These are phyloP conservation scores for Pterophyllum scalare DNA, from an alignment of 2,113 vertebrate species.

Conservation along the genomic window DNA sequence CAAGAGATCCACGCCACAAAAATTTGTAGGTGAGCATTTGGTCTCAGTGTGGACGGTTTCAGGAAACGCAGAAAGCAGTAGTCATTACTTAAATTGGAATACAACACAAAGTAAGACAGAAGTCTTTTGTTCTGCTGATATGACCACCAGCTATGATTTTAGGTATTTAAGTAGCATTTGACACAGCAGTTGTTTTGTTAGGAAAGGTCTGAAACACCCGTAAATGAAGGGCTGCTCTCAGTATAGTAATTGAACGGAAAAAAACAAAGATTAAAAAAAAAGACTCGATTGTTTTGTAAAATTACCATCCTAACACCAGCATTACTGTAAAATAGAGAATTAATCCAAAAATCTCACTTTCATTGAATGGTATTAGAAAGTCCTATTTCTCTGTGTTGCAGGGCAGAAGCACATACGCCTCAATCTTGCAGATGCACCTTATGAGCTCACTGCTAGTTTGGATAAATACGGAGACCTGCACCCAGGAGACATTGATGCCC, in stretches of 20 bases:
- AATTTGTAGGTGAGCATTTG: conserved; percentile 92
- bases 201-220: not conserved
- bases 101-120: not conserved
- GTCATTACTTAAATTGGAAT: conserved; percentile 12
- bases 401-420: conserved; percentile 96
- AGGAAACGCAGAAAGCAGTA: conserved; percentile 23
- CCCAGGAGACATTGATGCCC: conserved; percentile 64
- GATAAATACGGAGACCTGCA: conserved; percentile 90
- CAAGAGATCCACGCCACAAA: conserved; percentile 95
- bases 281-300: not conserved
- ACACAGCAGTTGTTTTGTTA: not conserved
- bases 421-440: conserved; percentile 88
- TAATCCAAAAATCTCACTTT: not conserved
- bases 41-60: conserved; percentile 41
- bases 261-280: not conserved
- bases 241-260: not conserved
- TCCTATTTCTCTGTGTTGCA: conserved; percentile 62
- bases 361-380: conserved; percentile 4
- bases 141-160: not conserved
- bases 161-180: not conserved
- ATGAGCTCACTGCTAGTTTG: conserved; percentile 86
- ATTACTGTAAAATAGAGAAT: not conserved
- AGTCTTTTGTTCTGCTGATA: not conserved
- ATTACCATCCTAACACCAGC: not conserved
- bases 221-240: not conserved